Evolutionary conservation across 2,113 vertebrate genomes (phyloP), one percentile per base, ranked within the genome.

Genomic region (Serilophus lunatus): DNA sequence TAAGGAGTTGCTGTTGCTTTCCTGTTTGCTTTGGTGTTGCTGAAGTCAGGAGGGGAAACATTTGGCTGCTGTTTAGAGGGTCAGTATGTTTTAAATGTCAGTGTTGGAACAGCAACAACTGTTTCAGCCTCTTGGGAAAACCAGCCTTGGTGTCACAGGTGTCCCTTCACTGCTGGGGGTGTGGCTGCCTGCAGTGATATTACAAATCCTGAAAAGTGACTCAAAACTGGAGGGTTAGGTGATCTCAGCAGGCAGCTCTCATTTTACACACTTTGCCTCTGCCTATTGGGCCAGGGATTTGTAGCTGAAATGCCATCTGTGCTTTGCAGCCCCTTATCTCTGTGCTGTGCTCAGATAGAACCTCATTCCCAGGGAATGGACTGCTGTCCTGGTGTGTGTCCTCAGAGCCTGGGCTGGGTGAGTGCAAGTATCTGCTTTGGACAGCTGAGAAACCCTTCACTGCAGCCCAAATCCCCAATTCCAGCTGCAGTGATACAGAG

Each of bases 301-400:
- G 89, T 14, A 70, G 86, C 81, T 78, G 81, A 59, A 86, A 92
- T 81, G 69, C 47, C 86, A 70, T 33, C 60, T 26, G 86, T 40
- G 65, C 63, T 78, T 44, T 7, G 40, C 4, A 60, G 53, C 85
- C 61, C 93, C 70, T 93, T 68, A 40, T 90, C 87, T 79, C 65
- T n/a, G 72, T 26, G 79, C 33, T 18, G 87, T 71, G 90, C 87
- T 51, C 70, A 90, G 85, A 85, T 10, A 84, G 74, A 74, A 40
- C 38, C 86, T 22, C 71, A 74, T 77, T 44, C n/a, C 60, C 76
- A 35, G 3, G 10, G 47, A 29, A 42, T 26, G 18, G 78, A 70
- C 91, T 42, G 31, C 56, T 33, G 71, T 7, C 71, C 3, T 28
- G 69, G 66, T 53, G 61, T 28, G 40, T 82, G 86, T 69, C 65